These are phyloP conservation scores for Bombus soroeensis DNA, from an alignment of 1,140 invertebrate species.

Conservation along the genomic window DNA sequence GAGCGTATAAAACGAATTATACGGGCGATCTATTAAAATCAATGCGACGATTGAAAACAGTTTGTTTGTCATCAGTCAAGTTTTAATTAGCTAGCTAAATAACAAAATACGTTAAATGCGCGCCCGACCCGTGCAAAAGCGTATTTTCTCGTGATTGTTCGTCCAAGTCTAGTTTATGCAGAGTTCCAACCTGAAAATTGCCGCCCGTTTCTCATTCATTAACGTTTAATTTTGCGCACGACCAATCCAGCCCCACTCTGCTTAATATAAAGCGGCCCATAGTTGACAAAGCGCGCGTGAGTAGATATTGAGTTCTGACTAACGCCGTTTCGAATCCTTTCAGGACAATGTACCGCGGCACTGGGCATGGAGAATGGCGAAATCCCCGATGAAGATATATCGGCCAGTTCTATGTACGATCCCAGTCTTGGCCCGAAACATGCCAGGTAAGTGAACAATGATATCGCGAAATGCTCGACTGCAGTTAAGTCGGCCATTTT, in stretches of 20 bases:
- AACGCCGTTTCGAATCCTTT: constrained; percentile 73
- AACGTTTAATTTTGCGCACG: constrained; percentile 27
- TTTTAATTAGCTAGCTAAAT: not conserved
- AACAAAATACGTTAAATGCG: not conserved
- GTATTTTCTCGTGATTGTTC: not conserved
- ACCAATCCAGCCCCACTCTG: not conserved
- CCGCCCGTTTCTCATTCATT: not conserved
- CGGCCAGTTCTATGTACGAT: constrained; percentile 85
- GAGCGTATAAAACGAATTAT: not conserved
- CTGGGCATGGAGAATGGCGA: constrained; percentile 86
- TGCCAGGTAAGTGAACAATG: constrained; percentile 84
- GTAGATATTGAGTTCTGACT: constrained; percentile 56
- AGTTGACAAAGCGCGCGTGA: constrained; percentile 46
- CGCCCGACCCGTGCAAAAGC: no score
- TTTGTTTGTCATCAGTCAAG: not conserved
- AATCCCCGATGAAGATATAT: constrained; percentile 85
- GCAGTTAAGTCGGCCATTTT: constrained; percentile 37
- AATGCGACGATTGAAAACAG: not conserved
- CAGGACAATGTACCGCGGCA: constrained; percentile 83
- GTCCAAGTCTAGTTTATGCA: not conserved
- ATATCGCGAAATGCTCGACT: constrained; percentile 60
- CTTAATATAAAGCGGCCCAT: not conserved
- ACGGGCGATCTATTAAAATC: not conserved
- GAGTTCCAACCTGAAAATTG: not conserved
- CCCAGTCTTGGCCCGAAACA: constrained; percentile 85